Evolutionary conservation across 2,113 vertebrate genomes (phyloP).

Genomic region (Dromaius novaehollandiae): DNA sequence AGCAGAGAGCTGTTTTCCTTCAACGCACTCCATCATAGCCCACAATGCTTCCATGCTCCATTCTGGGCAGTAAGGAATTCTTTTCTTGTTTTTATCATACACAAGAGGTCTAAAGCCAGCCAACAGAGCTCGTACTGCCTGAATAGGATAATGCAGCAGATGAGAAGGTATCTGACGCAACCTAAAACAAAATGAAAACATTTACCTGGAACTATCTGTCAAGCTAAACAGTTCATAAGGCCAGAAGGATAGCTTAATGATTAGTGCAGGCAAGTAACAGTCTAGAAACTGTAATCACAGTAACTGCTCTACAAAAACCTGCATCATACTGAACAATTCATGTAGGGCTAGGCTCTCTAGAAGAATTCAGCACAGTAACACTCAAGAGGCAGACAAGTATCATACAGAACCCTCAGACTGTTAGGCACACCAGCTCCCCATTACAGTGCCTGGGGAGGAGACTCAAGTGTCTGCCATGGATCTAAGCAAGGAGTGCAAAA

Average conservation of each 20-base stretch:
- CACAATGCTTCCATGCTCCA: conserved; percentile 88
- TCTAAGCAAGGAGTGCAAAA: background rate
- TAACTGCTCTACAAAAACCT: background rate
- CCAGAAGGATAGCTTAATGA: background rate
- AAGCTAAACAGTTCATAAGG: background rate
- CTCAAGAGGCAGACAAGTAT: background rate
- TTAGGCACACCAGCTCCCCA: background rate
- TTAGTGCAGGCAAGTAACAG: accelerated
- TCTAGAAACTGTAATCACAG: background rate
- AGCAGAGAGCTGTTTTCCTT: conserved; percentile 79
- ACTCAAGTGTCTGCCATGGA: background rate
- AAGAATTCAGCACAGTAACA: background rate
- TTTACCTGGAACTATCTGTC: background rate
- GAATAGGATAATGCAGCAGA: conserved; percentile 81
- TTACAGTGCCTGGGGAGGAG: accelerated
- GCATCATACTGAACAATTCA: background rate
- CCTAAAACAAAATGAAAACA: conserved; percentile 67
- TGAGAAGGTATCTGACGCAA: conserved; percentile 82
- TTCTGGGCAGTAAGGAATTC: conserved; percentile 85
- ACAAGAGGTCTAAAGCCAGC: conserved; percentile 85
- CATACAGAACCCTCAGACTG: background rate
- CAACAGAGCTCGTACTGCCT: conserved; percentile 79
- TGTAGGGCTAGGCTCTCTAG: background rate
- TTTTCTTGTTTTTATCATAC: conserved; percentile 7
- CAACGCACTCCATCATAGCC: conserved; percentile 83